Evolutionary conservation across 1,140 invertebrate genomes (phyloP).

Genomic region (Drepana arcuata): DNA sequence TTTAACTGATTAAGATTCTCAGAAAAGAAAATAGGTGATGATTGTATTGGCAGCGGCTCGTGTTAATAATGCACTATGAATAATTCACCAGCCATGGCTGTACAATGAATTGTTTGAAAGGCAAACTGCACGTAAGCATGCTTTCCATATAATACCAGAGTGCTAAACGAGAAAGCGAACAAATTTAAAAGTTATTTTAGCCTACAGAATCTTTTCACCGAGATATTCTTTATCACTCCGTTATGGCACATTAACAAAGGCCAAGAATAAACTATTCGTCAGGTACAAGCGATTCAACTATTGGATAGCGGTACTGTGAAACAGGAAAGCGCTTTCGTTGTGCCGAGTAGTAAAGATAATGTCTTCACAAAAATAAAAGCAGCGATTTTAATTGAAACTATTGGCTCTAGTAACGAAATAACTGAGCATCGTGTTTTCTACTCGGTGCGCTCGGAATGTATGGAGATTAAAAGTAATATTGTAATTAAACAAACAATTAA

Average conservation of each 20-base stretch:
- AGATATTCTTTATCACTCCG: too few species aligned
- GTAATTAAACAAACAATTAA: too few species aligned
- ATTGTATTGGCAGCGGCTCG: constrained; percentile 20
- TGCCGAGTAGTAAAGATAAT: too few species aligned
- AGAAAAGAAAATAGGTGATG: constrained; percentile 31
- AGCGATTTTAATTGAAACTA: too few species aligned
- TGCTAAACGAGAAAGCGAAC: constrained; percentile 18
- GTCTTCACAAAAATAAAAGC: too few species aligned
- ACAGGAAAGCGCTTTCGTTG: neutral
- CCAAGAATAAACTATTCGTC: neutral
- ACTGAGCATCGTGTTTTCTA: too few species aligned
- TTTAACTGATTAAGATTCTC: too few species aligned
- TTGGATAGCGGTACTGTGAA: neutral
- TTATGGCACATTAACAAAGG: neutral
- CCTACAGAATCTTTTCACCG: too few species aligned
- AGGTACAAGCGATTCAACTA: neutral
- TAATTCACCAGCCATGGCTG: constrained; percentile 29
- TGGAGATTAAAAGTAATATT: too few species aligned
- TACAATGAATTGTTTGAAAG: constrained; percentile 23
- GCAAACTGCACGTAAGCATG: constrained; percentile 14
- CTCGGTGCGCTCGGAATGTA: too few species aligned
- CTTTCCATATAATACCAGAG: constrained; percentile 37
- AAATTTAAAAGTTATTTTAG: neutral
- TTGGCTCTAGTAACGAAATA: too few species aligned
- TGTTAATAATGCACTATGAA: constrained; percentile 38